Evolutionary conservation across 53 echinoderm and acorn worm genomes (phyloP).

Genomic region (Astropecten irregularis): DNA sequence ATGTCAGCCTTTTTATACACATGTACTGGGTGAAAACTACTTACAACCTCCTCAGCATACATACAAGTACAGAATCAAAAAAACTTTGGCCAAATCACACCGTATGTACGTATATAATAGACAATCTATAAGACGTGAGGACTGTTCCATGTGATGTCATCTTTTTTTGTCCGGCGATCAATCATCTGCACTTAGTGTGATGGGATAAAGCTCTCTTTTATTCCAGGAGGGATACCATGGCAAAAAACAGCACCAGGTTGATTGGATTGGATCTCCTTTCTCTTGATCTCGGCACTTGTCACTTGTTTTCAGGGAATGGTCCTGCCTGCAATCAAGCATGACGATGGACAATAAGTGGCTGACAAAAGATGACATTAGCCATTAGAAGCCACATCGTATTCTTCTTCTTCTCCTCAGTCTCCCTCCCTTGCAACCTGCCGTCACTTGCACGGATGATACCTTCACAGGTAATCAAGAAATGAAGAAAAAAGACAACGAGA

Average conservation of each 20-base stretch:
- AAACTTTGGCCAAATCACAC: slow-evolving; percentile 52
- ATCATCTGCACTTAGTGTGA: slow-evolving; percentile 55
- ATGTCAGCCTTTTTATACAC: slow-evolving; percentile 17
- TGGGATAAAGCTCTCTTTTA: slow-evolving; percentile 23
- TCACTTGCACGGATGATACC: not conserved
- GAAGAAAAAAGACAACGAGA: not conserved
- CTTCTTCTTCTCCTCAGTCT: not conserved
- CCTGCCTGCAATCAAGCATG: slow-evolving; percentile 48
- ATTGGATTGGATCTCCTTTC: slow-evolving; percentile 48
- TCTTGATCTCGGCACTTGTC: slow-evolving; percentile 38
- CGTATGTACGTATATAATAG: not conserved
- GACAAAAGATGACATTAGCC: slow-evolving; percentile 64
- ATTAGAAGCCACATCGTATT: slow-evolving; percentile 21
- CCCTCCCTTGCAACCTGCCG: slow-evolving; percentile 3
- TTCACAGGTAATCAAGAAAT: not conserved
- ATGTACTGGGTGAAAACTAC: slow-evolving; percentile 11
- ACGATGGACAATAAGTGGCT: slow-evolving; percentile 50
- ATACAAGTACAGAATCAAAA: slow-evolving; percentile 4
- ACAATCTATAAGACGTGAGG: slow-evolving; percentile 32
- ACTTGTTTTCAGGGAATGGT: slow-evolving; percentile 52
- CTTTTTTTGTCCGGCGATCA: slow-evolving; percentile 48
- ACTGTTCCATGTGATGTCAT: slow-evolving; percentile 38
- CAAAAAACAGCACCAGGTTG: slow-evolving; percentile 16
- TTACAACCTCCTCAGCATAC: slow-evolving; percentile 2
- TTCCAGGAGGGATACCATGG: slow-evolving; percentile 45